Percentiles rank a stretch among this genome's conserved stretches.
These are phyloP conservation scores for Apodemia zela DNA, from an alignment of 2,888 invertebrate genomes.

Conservation along the genomic window DNA sequence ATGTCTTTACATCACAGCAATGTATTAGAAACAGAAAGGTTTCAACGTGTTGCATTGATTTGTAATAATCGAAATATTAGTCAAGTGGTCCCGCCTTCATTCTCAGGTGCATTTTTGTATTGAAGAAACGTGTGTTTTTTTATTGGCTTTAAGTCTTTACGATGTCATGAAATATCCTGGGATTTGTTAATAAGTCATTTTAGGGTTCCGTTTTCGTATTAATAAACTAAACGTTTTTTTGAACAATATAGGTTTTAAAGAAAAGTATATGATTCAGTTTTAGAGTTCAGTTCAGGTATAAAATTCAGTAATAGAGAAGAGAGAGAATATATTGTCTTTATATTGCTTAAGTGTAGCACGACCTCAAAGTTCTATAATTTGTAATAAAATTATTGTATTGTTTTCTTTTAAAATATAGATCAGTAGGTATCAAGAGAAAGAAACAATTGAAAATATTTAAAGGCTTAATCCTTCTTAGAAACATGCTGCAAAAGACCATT, in stretches of 20 bases:
- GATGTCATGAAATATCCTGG: slow-evolving; percentile 67
- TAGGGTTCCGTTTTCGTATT: slow-evolving; percentile 40
- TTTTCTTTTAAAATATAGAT: no score
- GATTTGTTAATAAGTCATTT: slow-evolving; percentile 68
- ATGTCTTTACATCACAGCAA: slow-evolving; percentile 29
- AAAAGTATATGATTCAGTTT: no score
- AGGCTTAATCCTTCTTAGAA: no score
- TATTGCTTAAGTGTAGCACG: no score
- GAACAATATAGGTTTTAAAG: not conserved
- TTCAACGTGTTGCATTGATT: slow-evolving; percentile 48
- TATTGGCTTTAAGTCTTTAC: slow-evolving; percentile 64
- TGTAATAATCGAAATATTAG: slow-evolving; percentile 74
- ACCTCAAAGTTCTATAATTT: no score
- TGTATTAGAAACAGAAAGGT: slow-evolving; percentile 33
- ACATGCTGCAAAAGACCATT: no score
- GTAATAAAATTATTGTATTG: no score
- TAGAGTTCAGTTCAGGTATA: no score
- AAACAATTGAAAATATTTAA: no score
- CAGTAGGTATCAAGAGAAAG: no score
- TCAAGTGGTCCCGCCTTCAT: slow-evolving; percentile 77
- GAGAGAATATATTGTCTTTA: no score
- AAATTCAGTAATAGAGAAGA: no score
- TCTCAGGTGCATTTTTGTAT: slow-evolving; percentile 80
- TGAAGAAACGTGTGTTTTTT: slow-evolving; percentile 71
- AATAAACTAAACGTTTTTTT: not conserved